Evolutionary conservation across 2,888 invertebrate genomes (phyloP).

Genomic region (Epinotia demarniana): DNA sequence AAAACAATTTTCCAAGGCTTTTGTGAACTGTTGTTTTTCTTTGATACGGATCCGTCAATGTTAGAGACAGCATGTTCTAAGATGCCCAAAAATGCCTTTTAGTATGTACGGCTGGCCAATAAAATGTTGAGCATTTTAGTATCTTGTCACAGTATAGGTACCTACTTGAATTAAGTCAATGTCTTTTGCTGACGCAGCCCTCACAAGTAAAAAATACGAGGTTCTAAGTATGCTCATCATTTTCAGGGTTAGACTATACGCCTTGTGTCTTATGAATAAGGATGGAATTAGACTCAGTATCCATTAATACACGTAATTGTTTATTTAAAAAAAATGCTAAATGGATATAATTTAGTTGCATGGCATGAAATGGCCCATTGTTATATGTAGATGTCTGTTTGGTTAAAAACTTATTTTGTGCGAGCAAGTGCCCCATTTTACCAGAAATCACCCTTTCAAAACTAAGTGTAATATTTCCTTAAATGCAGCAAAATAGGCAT

Average conservation of each 20-base stretch:
- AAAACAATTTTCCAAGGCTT: slow-evolving; percentile 19
- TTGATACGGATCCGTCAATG: slow-evolving; percentile 6
- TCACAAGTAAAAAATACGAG: not conserved
- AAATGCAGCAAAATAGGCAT: slow-evolving; percentile 24
- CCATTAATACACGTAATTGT: slow-evolving; percentile 13
- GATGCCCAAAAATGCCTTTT: not conserved
- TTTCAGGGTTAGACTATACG: not conserved
- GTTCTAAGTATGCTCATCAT: not conserved
- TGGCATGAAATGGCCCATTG: slow-evolving; percentile 46
- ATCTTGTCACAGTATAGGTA: not conserved
- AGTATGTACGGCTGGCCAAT: not conserved
- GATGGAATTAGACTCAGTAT: slow-evolving; percentile 1
- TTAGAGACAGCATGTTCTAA: slow-evolving; percentile 24
- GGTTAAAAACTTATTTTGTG: slow-evolving; percentile 18
- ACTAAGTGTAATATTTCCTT: not conserved
- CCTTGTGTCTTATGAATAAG: not conserved
- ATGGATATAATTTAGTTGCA: slow-evolving; percentile 44
- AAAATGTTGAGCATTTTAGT: not conserved
- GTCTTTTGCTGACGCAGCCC: not conserved
- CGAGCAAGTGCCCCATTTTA: slow-evolving; percentile 2
- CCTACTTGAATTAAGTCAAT: not conserved
- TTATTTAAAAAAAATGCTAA: slow-evolving; percentile 13
- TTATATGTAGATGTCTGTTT: slow-evolving; percentile 38
- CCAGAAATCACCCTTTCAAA: not conserved
- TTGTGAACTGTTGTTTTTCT: slow-evolving; percentile 23